Conservation (phyloP, 2,113 vertebrate species). For the Microcebus ravelobensis region DNA sequence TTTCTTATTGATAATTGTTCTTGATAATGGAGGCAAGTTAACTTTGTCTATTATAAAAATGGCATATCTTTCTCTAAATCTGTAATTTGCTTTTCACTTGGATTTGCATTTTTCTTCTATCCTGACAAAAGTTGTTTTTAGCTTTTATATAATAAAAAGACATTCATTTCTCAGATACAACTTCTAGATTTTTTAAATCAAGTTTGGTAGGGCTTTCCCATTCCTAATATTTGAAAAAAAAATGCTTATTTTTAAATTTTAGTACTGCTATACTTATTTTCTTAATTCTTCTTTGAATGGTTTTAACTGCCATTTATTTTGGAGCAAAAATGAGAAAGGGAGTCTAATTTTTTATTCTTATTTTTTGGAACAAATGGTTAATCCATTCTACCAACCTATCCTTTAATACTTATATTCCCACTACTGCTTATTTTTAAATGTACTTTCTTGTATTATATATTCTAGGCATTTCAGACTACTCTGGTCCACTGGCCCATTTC, state of each 20-base stretch:
- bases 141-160: neutral
- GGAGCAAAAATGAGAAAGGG: neutral
- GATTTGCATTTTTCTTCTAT: neutral
- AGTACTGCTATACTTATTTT: neutral
- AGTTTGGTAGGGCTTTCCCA: neutral
- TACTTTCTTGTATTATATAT: neutral
- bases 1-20: neutral
- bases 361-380: neutral
- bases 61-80: neutral
- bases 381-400: neutral
- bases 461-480: neutral
- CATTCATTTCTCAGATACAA: neutral
- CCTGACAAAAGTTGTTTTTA: neutral
- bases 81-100: neutral
- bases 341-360: neutral
- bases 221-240: neutral
- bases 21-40: neutral
- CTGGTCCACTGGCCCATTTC: neutral
- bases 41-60: neutral
- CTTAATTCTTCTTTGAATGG: neutral
- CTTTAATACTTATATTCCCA: neutral
- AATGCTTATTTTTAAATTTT: neutral
- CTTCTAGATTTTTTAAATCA: neutral
- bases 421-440: neutral
- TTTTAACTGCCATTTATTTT: neutral